Evolutionary conservation across 1,140 invertebrate species (phyloP), one percentile per base, ranked within the genome.

Genomic region (Temnothorax curvispinosus): DNA sequence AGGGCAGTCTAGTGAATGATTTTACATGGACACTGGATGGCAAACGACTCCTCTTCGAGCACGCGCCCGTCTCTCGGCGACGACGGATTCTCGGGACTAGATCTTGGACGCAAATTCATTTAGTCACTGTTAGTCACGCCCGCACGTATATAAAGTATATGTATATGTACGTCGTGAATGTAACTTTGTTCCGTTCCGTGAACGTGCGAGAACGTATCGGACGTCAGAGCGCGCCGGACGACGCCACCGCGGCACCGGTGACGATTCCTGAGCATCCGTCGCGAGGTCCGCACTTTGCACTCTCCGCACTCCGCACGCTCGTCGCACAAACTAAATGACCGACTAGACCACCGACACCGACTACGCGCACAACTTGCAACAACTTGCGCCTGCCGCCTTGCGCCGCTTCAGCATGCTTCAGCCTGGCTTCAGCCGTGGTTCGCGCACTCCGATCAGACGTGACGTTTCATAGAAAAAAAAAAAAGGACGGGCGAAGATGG

Each of bases 31-130:
- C 91, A 91, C 91, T 92, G 78, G 74, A 82, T 58, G 81, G 87
- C 75, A 86, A 88, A 86, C 38, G 82, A 72, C 50, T 90, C 58
- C 72, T 88, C 82, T 77, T 88, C 84, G 87, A 85, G 52, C 47
- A 80, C 71, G 47, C 78, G 86, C 56, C 18, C 69, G 88, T 88
- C 82, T 88, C 85, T 86, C 71, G 80, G 21, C 21, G 80, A 80
- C 72, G 74, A 18, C 74, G 64, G 44, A 32, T 41, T n/a, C 52
- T 72, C 78, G 38, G 54, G 44, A 77, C 32, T 76, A 76, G 90
- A 92, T 90, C 89, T 91, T 91, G 87, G 75, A 92, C 88, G 89
- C 87, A 92, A 92, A 92, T 87, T 91, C 92, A 93, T 92, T 69
- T 41, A 44, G 64, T 41, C 64, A 32, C 41, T 8, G 5, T 69